Percentiles rank a stretch among this genome's conserved stretches.
phyloP scores from a whole-genome alignment of 1,140 invertebrate genomes.

The Tribolium madens region DNA sequence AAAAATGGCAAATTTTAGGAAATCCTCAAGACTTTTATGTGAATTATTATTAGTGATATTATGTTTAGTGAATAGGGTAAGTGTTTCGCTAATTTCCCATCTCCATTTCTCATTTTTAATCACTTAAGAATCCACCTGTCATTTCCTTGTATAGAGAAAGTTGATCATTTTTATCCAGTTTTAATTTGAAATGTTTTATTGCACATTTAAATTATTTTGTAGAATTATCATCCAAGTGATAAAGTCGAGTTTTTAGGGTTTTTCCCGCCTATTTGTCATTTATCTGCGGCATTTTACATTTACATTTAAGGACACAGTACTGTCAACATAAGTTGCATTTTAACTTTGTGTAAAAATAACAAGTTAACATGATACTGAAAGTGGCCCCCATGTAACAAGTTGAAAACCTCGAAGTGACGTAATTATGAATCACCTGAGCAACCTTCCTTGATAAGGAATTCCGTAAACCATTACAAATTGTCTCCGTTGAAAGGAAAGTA shows the following conservation, averaged over 20 bases:
- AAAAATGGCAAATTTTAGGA: conserved; percentile 23
- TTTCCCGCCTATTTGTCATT: too few relatives aligned
- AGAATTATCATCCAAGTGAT: too few relatives aligned
- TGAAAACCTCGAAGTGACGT: not conserved
- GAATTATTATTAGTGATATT: conserved; percentile 20
- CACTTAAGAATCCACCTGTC: not conserved
- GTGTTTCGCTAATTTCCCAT: not conserved
- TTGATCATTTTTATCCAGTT: not conserved
- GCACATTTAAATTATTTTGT: too few relatives aligned
- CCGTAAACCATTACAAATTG: not conserved
- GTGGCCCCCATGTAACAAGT: not conserved
- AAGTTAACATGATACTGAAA: not conserved
- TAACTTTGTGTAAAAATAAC: not conserved
- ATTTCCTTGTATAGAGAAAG: conserved; percentile 25
- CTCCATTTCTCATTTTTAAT: not conserved
- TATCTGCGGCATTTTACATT: too few relatives aligned
- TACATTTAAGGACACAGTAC: not conserved
- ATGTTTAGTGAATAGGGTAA: conserved; percentile 36
- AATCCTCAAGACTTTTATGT: conserved; percentile 11
- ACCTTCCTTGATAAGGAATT: conserved; percentile 17
- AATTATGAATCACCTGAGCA: conserved; percentile 36
- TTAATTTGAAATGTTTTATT: too few relatives aligned
- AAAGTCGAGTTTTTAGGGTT: too few relatives aligned
- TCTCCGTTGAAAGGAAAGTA: not conserved
- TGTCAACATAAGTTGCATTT: not conserved